Evolutionary conservation across 2,113 vertebrate genomes (phyloP), one percentile per base, ranked within the genome.

Genomic region (Xenopus borealis): DNA sequence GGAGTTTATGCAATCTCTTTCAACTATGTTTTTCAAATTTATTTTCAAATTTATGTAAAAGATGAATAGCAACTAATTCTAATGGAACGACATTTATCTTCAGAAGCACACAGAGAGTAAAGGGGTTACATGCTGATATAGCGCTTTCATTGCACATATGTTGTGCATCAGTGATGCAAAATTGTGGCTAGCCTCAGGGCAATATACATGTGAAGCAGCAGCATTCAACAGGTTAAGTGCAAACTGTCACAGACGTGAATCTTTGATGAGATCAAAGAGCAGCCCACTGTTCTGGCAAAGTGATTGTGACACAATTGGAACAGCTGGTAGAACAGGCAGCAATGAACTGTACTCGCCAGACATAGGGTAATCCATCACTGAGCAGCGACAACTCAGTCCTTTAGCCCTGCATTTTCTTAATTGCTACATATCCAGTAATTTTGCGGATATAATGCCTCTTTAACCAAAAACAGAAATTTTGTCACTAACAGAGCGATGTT

Each of bases 241-340:
- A 65, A 65, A 46, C 66, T 69, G 55, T 62, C 55, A 75, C 65
- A 68, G 20, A 61, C 30, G 3, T 18, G 27, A 67, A 45, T 69
- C 64, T 75, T 69, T 62, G 72, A 68, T 69, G 45, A 75, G 72
- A 75, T 75, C 72, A 75, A n/a, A 20, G 65, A 75, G 72, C 55
- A 62, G 58, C 46, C 23, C 66, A 75, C 62, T 62, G 72, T 75
- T 75, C 66, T 62, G 66, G n/a, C 50, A 62, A 75, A 75, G 62
- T 69, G 72, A 69, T 75, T 62, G 66, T 69, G 66, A 76, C 66
- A 69, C 73, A 69, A 76, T 76, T 76, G 63, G 73, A 76, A 63
- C 73, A 76, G 73, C 73, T 76, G 73, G 73, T 58, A 69, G 66
- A 63, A 63, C 46, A 67, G 58, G 66, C 46, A 12, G 66, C 66